Evolutionary conservation across 2,888 invertebrate genomes (phyloP).

Genomic region (Stenurella melanura): DNA sequence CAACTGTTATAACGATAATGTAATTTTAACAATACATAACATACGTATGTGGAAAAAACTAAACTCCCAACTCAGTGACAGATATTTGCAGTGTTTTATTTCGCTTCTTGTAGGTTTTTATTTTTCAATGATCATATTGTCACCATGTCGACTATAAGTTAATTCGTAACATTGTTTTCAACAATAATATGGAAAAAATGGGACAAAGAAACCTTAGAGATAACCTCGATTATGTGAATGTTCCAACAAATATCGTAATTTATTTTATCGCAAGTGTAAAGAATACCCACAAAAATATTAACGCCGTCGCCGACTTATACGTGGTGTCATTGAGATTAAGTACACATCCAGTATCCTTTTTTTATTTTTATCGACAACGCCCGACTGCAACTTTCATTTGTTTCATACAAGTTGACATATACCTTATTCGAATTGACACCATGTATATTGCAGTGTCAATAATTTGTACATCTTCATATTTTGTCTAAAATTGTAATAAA

Average conservation of each 20-base stretch:
- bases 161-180: slow-evolving; percentile 17
- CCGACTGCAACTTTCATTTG: no score
- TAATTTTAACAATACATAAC: neutral
- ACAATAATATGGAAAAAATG: neutral
- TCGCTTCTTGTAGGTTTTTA: neutral
- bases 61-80: neutral
- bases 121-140: neutral
- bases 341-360: no score
- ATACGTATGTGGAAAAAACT: neutral
- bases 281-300: slow-evolving; percentile 7
- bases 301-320: no score
- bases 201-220: slow-evolving; percentile 25
- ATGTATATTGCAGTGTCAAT: no score
- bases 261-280: neutral
- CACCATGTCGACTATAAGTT: neutral
- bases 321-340: no score
- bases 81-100: neutral
- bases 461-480: no score
- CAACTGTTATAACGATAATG: neutral
- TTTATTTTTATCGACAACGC: no score
- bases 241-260: slow-evolving; percentile 12
- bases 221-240: slow-evolving; percentile 12
- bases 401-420: no score
- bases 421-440: no score
- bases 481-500: no score